Conservation (phyloP, 2,888 invertebrate genomes). For the Agrotis clavis region DNA sequence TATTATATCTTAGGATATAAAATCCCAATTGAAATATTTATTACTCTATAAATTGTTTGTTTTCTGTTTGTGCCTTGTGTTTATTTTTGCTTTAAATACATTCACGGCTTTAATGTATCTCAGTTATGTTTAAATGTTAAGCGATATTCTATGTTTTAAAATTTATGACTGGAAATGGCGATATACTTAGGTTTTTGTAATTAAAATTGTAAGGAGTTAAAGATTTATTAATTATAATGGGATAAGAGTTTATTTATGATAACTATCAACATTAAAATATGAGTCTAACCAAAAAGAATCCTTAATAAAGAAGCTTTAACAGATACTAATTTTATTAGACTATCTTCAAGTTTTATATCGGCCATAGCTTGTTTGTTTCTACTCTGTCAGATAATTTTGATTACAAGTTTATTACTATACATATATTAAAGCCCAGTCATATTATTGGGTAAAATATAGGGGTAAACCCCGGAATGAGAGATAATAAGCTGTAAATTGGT, state of each 20-base stretch:
- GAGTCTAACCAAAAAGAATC: neutral
- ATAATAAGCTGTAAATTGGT: too few relatives aligned
- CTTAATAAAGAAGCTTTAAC: neutral
- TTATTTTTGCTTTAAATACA: slow-evolving; percentile 2
- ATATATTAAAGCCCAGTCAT: too few relatives aligned
- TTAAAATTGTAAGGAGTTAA: neutral
- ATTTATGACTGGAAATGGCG: neutral
- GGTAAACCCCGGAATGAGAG: too few relatives aligned
- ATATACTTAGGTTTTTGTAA: neutral
- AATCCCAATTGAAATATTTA: slow-evolving; percentile 42
- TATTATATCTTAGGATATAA: slow-evolving; percentile 33
- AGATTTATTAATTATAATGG: neutral
- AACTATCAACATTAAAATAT: neutral
- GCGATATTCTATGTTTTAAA: neutral
- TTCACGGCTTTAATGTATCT: neutral
- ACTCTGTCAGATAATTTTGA: neutral
- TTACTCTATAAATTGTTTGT: slow-evolving; percentile 20
- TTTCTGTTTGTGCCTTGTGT: slow-evolving; percentile 10
- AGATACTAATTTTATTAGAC: neutral
- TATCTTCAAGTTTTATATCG: neutral
- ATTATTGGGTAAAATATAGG: too few relatives aligned
- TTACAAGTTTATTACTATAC: neutral
- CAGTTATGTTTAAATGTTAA: neutral
- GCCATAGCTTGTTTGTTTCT: too few relatives aligned
- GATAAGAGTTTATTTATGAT: neutral